Evolutionary conservation across 2,888 invertebrate species (phyloP), one percentile per base, ranked within the genome.

Genomic region (Lepeophtheirus nordmannii): DNA sequence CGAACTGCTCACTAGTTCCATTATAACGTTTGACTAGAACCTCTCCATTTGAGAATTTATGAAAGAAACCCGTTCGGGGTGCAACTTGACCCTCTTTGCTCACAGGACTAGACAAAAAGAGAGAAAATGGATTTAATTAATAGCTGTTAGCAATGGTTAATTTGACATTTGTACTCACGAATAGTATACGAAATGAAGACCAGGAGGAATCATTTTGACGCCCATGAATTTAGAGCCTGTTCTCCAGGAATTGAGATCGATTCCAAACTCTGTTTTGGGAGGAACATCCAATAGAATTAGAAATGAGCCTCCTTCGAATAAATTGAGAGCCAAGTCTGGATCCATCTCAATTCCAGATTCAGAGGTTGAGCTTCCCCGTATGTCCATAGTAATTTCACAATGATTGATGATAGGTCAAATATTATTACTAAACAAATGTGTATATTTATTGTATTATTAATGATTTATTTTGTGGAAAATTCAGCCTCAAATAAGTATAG

Each of bases 161-260:
- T 22, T 22, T 58, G 22, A 58, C 14, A 14, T 7, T 58, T 58
- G 14, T 30, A 58, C 58, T 20, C 20, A 30, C 58, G 30, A 20
- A 74, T 87, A 93, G 78, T 91, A 91, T 17, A 98, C 80, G 73
- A 87, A 94, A 76, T 98, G 97, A 65, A 93, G 78, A 9, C 97
- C 97, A 1, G 93, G 90, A 0, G 97, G 97, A 72, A 98, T 96
- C 94, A 98, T 94, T 80, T 98, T 98, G 38, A 98, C 83, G 0
- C 97, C 98, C 72, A 84, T 82, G 76, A 98, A 98, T 74, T 87
- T 87, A 67, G 88, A 86, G 2, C 88, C 93, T 0, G 89, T 87
- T 69, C 84, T 86, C 87, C 94, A 96, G 0, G 84, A 82, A 73
- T 86, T 86, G 74, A 88, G 80, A 76, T 98, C 97, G 69, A 94